Base-by-base conservation (phyloP, 2,888 invertebrate species). In the Blastobasis lacticolella region DNA sequence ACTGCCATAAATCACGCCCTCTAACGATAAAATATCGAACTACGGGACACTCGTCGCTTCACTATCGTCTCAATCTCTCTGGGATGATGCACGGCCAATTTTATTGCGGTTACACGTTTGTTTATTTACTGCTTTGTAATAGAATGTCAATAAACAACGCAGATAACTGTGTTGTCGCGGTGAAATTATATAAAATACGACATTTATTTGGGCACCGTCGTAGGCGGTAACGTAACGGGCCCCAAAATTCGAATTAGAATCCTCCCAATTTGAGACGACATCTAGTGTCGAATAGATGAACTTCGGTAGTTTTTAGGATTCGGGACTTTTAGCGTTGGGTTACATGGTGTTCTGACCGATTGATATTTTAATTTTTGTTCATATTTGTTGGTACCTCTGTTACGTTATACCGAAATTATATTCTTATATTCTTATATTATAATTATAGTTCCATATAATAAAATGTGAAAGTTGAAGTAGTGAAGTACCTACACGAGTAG, bases 81-180 rank as follows among this genome's bases (percentile, higher is more conserved):
- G 51, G 60, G 64, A 78, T 82, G 83, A 84, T 78, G 71, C 69
- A 84, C 69, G 78, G 63, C 69, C 73, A 70, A 63, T 80, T 82
- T 83, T 80, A 84, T 80, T 75, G 77, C 77, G 64, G 69, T 75
- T 66, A 75, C 73, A 74, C 62, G 69, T 73, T 75, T 74, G 77
- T 81, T 79, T 81, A 81, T 81, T 81, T 78, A 80, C 78, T 69
- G 70, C 69, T 75, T 73, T 72, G 73, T 78, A 78, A 79, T 81
- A 79, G 75, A 76, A 78, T 75, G 75, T 75, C 78, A 78, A 81
- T 84, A 79, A 80, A 80, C 73, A 73, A 71, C 66, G 64, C 66
- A 75, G 71, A 75, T 78, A 75, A 73, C 73, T 64, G 71, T 68
- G 64, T 59, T 54, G 73, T 23, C 62, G 75, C 63, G 70, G 75